Evolutionary conservation across 2,797 vertebrate genomes (phyloP).

Genomic region (Lagocephalus sceleratus): DNA sequence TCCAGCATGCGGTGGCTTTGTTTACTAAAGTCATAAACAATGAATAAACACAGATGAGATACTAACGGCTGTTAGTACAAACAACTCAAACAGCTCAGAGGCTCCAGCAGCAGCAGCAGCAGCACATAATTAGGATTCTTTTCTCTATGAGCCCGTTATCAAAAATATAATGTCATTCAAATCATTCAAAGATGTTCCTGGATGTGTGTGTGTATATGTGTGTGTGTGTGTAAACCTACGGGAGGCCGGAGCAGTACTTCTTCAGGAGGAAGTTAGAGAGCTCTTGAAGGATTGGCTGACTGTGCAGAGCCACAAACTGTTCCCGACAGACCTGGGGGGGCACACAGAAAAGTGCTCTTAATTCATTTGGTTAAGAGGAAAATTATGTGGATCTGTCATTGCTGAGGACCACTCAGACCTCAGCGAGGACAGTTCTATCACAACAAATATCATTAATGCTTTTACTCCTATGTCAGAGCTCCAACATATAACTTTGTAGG

Average conservation of each 20-base stretch:
- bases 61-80: conserved; percentile 2
- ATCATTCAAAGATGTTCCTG: background rate
- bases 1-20: background rate
- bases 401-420: too few species aligned
- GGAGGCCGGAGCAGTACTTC: conserved; percentile 75
- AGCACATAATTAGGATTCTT: background rate
- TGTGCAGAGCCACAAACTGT: conserved; percentile 91
- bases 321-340: conserved; percentile 87
- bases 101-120: background rate
- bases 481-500: too few species aligned
- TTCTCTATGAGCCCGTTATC: too few species aligned
- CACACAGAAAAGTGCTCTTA: conserved; percentile 12
- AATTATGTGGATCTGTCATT: too few species aligned
- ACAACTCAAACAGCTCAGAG: background rate
- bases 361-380: conserved; percentile 14
- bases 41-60: conserved; percentile 12
- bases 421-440: background rate
- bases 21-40: conserved; percentile 22
- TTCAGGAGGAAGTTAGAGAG: conserved; percentile 84
- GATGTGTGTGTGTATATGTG: background rate
- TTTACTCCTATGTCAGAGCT: too few species aligned
- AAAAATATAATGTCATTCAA: too few species aligned
- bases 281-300: conserved; percentile 87
- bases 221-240: conserved; percentile 58
- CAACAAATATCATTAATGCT: background rate